A percentile compares a stretch with the other conserved stretches of the same genome.
Conservation (phyloP, 1,140 invertebrate species). For the Cotesia glomerata region DNA sequence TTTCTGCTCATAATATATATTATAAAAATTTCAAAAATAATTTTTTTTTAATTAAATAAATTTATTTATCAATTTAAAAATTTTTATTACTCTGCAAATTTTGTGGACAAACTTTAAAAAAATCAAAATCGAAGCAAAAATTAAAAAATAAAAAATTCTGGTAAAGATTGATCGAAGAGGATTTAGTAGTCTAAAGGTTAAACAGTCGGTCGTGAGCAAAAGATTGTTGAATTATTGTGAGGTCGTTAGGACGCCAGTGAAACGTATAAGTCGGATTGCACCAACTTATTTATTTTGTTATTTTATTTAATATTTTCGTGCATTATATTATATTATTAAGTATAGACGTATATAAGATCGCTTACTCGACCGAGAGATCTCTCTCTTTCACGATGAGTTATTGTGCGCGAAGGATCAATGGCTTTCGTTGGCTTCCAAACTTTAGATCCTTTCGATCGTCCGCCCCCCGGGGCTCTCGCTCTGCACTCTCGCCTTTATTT, state of each 20-base stretch:
- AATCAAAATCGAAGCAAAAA: conserved; percentile 13
- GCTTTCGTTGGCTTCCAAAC: conserved; percentile 29
- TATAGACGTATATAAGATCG: not conserved
- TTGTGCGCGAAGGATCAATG: conserved; percentile 31
- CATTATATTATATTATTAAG: not conserved
- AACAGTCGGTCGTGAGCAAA: too few relatives aligned
- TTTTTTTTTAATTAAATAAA: too few relatives aligned
- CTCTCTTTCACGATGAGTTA: not conserved
- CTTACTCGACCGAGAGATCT: conserved; percentile 26
- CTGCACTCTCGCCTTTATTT: conserved; percentile 2
- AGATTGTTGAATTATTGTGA: not conserved
- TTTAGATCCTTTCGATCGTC: conserved; percentile 19
- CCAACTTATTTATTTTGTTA: conserved; percentile 1
- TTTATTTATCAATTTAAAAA: too few relatives aligned
- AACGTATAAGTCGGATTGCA: conserved; percentile 20
- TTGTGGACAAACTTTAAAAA: not conserved
- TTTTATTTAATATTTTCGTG: conserved; percentile 8
- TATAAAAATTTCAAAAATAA: too few relatives aligned
- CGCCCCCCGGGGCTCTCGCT: conserved; percentile 17
- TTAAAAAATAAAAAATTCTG: conserved; percentile 27
- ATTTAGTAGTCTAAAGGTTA: too few relatives aligned
- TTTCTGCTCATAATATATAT: too few relatives aligned
- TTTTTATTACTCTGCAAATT: not conserved
- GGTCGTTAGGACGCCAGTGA: conserved; percentile 34
- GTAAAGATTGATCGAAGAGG: conserved; percentile 22